These are phyloP conservation scores for Solea senegalensis DNA, from an alignment of 2,113 vertebrate species.

Conservation along the genomic window DNA sequence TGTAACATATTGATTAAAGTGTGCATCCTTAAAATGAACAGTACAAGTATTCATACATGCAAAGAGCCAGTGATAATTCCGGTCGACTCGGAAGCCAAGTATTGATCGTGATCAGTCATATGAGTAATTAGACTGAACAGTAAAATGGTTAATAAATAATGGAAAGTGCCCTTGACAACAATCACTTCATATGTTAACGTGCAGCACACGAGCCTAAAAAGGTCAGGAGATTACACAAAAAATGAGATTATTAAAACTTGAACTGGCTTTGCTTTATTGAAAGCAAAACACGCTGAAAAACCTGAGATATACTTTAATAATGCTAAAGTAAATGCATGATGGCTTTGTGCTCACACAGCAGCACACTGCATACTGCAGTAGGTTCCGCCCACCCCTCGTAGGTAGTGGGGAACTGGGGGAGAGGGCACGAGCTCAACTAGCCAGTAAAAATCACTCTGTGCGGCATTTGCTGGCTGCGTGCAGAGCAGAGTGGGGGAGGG, in stretches of 20 bases:
- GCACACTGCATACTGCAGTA: conserved; percentile 36
- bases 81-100: too few relatives aligned
- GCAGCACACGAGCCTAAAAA: background rate
- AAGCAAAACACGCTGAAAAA: background rate
- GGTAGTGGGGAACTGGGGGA: conserved; percentile 65
- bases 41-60: background rate
- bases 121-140: background rate
- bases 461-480: conserved; percentile 49
- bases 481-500: conserved; percentile 52
- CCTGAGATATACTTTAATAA: background rate
- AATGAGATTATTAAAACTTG: background rate
- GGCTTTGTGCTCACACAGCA: conserved; percentile 34
- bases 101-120: background rate
- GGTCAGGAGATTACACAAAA: background rate
- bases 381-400: conserved; percentile 32
- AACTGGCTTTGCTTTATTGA: too few relatives aligned
- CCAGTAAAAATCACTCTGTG: conserved; percentile 60
- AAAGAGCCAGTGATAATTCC: background rate
- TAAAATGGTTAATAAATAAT: background rate
- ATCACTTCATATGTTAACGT: background rate
- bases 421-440: conserved; percentile 63
- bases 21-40: background rate
- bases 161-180: background rate
- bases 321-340: background rate
- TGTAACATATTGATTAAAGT: too few relatives aligned